Base-by-base conservation (phyloP, 1,140 invertebrate species). In the Steinernema khuongi region DNA sequence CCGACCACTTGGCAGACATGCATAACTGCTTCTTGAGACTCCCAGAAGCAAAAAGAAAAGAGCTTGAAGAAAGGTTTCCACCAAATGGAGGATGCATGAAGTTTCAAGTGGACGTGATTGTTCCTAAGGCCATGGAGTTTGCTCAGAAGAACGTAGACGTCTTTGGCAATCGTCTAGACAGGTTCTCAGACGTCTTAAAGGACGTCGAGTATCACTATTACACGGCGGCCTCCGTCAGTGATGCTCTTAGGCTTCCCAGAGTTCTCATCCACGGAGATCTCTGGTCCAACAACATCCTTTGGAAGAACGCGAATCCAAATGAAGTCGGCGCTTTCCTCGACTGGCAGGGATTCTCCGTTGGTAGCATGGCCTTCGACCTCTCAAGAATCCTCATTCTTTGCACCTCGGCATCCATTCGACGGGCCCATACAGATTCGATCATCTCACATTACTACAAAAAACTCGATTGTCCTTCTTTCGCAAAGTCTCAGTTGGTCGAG, bases 261-360 rank as follows among this genome's bases (percentile, higher is more conserved):
- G 50, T 60, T 2, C 50, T 60, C 50, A 22, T 60, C 14, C 50
- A 60, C 50, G 50, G 50, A 14, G 50, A 60, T 26, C 19, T 60
- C 14, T 60, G 50, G 50, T 60, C 50, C 4, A 11, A 17, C 11
- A 60, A 60, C 22, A 60, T 60, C 19, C 50, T 60, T 2, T 60
- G 50, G 50, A 60, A 4, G 22, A 60, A 60, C 50, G 50, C 4
- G 7, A 22, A 60, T 60, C 19, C 50, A n/a, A 17, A 14, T 4
- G 11, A 14, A 26, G 19, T 60, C 50, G 50, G 50, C 50, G 50
- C 50, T 60, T 60, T 60, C 19, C 50, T 60, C 50, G 50, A 60
- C 50, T 60, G 50, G 50, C 50, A 60, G 26, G 50, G 50, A 14
- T 26, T 17, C 50, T n/a, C 26, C 14, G 22, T 60, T 26, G 50